phyloP scores from a whole-genome alignment of 2,888 invertebrate species.

The Drosophila affinis region DNA sequence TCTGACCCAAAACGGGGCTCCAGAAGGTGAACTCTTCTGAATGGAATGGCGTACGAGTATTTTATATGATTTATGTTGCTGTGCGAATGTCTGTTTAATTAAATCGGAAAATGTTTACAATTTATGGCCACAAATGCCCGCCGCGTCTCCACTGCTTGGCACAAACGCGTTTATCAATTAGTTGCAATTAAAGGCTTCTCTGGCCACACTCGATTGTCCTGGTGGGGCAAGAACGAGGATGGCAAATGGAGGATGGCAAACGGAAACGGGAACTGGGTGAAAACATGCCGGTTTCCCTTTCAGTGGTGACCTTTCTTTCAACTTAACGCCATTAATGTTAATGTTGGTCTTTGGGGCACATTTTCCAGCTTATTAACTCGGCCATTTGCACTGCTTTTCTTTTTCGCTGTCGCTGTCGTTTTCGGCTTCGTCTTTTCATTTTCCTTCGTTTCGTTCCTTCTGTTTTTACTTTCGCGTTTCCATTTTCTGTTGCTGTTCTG shows the following conservation, averaged over 20 bases:
- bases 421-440: neutral
- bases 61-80: constrained; percentile 27
- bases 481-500: no score
- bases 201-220: constrained; percentile 21
- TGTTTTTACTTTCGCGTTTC: no score
- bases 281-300: constrained; percentile 24
- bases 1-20: constrained; percentile 21
- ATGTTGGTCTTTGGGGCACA: constrained; percentile 51
- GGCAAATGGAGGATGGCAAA: no score
- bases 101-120: constrained; percentile 43
- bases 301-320: constrained; percentile 46
- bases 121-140: constrained; percentile 15
- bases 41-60: neutral
- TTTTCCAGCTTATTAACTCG: constrained; percentile 71
- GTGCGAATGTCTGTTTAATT: constrained; percentile 41
- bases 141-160: neutral
- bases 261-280: neutral
- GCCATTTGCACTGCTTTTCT: constrained; percentile 28
- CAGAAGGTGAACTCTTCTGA: neutral
- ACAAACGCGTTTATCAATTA: constrained; percentile 47
- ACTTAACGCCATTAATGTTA: constrained; percentile 57
- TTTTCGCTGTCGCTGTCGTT: neutral
- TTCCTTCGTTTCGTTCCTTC: neutral
- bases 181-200: constrained; percentile 59
- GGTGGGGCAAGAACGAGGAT: neutral